Base-by-base conservation (phyloP, 2,888 invertebrate species). In the Dryocosmus kuriphilus region DNA sequence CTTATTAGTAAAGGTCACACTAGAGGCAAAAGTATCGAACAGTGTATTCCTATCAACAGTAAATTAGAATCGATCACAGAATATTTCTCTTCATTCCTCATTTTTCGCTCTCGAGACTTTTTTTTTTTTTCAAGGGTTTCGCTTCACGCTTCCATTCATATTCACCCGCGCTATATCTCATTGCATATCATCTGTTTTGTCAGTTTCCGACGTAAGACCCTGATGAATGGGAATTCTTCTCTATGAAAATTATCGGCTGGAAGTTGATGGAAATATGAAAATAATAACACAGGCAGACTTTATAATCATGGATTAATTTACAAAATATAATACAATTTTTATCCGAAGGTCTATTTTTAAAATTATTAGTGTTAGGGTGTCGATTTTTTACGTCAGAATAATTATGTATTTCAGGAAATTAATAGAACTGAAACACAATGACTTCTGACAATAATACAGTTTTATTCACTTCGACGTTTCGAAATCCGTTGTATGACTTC, bases 141-240 rank as follows among this genome's bases (percentile, higher is more conserved):
- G 81, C 81, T 78, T 61, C 79, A 76, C 73, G 71, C 81, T 86
- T 87, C 84, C 87, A 89, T 89, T 89, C 88, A 87, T 87, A 89
- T 86, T 86, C 85, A 80, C 80, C 32, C 76, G 77, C 80, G 85
- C 88, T 88, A 88, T 89, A 88, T 89, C 89, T 46, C 19, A 86
- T 82, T 81, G 85, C 87, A 87, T 89, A 90, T 90, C 90, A 90
- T 90, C 90, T 90, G 90, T 90, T 90, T 90, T 90, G 90, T 90
- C 90, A 90, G 90, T 89, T 90, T 86, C 82, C 81, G 82, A 83
- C 85, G 81, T 77, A 78, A 83, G 78, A 83, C 80, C 77, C 77
- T 81, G 83, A 89, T 89, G 89, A 89, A 90, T 90, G 88, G 88
- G 87, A 88, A 86, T 90, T 90, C 86, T 89, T 89, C 87, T 89